Evolutionary conservation across 2,888 invertebrate genomes (phyloP).

Genomic region (Tinea trinotella): DNA sequence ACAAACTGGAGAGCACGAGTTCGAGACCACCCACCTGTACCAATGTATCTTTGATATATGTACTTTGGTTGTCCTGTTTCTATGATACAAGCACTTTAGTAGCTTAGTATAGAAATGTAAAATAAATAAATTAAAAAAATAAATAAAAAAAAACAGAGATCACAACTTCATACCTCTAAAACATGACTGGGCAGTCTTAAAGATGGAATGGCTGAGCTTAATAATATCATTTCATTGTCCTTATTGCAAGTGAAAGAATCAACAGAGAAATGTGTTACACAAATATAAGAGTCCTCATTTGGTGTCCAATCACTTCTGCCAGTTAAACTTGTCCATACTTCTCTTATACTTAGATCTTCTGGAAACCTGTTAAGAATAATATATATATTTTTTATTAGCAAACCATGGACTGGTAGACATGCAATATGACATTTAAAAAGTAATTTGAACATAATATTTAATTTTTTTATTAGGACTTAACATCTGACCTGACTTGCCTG

Average conservation of each 20-base stretch:
- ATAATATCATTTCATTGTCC: conserved; percentile 44
- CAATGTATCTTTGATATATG: no score
- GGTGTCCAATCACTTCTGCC: conserved; percentile 64
- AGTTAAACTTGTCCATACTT: conserved; percentile 61
- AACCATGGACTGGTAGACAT: no score
- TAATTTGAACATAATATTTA: no score
- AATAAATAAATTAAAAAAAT: conserved; percentile 2
- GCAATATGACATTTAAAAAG: no score
- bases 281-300: conserved; percentile 61
- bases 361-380: conserved; percentile 49
- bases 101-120: no score
- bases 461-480: no score
- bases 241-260: conserved; percentile 56
- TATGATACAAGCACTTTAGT: no score
- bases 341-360: conserved; percentile 47
- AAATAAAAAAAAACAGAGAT: not conserved
- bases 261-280: conserved; percentile 60
- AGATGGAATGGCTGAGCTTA: conserved; percentile 56
- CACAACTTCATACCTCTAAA: conserved; percentile 51
- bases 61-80: no score
- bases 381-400: no score
- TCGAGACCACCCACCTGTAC: no score
- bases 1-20: no score
- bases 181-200: conserved; percentile 58
- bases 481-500: no score